Evolutionary conservation across 1,140 invertebrate species (phyloP).

Genomic region (Pseudobourletiella spinata): DNA sequence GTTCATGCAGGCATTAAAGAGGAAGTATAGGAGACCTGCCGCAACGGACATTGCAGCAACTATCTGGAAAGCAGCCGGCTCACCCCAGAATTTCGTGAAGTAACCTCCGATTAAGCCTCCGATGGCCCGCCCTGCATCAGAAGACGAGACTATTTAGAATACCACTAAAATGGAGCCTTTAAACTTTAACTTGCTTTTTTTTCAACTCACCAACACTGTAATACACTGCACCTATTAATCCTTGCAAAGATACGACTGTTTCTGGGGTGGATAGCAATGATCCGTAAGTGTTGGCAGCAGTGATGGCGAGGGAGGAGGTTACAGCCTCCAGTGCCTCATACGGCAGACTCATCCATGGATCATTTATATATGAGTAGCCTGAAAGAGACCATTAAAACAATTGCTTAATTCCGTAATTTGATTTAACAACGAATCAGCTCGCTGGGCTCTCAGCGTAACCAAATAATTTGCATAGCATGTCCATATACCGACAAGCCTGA

Average conservation of each 20-base stretch:
- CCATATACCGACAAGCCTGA: conserved; percentile 63
- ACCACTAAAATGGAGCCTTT: background rate
- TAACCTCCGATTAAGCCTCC: conserved; percentile 57
- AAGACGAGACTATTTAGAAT: conserved; percentile 5
- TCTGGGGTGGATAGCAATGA: conserved; percentile 63
- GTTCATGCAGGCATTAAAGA: conserved; percentile 51
- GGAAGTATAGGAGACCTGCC: conserved; percentile 59
- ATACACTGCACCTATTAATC: conserved; percentile 66
- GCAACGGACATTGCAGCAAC: conserved; percentile 53
- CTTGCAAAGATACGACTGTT: conserved; percentile 70
- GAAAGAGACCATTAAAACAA: too few relatives aligned
- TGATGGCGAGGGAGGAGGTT: conserved; percentile 68
- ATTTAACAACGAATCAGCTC: too few relatives aligned
- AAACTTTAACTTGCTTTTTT: too few relatives aligned
- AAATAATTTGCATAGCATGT: too few relatives aligned
- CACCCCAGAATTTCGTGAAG: conserved; percentile 61
- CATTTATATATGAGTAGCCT: conserved; percentile 57
- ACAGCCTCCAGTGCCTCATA: conserved; percentile 75
- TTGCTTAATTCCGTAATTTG: too few relatives aligned
- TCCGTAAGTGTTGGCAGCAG: conserved; percentile 69
- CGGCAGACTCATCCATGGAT: conserved; percentile 67
- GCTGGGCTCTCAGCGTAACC: too few relatives aligned
- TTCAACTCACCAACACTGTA: conserved; percentile 55
- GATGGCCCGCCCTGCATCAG: conserved; percentile 57
- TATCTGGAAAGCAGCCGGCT: conserved; percentile 61